A percentile compares a stretch with the other conserved stretches of the same genome.
Evolutionary conservation across 2,888 invertebrate species (phyloP).

Genomic region (Deilephila porcellus): DNA sequence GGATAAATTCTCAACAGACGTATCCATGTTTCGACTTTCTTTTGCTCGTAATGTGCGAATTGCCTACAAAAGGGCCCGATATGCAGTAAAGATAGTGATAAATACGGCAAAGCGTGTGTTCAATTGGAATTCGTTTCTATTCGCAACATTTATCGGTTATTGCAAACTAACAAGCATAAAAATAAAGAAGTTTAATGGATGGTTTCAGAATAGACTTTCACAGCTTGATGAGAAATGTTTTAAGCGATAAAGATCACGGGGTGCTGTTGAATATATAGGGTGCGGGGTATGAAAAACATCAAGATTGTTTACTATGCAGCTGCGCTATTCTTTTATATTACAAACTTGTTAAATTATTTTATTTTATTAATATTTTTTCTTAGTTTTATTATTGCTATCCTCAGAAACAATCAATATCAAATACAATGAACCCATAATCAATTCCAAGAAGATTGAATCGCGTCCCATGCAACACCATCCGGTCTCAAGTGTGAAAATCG

Average conservation of each 20-base stretch:
- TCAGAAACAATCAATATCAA: not conserved
- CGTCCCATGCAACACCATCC: not conserved
- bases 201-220: not conserved
- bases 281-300: too few species aligned
- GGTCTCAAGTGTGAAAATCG: constrained; percentile 22
- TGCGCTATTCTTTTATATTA: too few species aligned
- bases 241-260: not conserved
- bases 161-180: not conserved
- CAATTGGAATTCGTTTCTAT: not conserved
- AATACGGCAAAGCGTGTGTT: not conserved
- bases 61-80: constrained; percentile 7
- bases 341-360: too few species aligned
- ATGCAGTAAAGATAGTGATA: not conserved
- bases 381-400: too few species aligned
- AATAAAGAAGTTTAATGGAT: not conserved
- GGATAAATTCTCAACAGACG: constrained; percentile 46
- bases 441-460: not conserved
- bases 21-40: constrained; percentile 23
- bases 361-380: too few species aligned
- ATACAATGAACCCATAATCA: not conserved
- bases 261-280: not conserved
- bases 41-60: constrained; percentile 27
- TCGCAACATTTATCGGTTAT: not conserved
- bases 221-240: not conserved
- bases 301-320: too few species aligned